These are phyloP conservation scores for Eupithecia pulchellata DNA, from an alignment of 2,888 invertebrate species.

Conservation along the genomic window DNA sequence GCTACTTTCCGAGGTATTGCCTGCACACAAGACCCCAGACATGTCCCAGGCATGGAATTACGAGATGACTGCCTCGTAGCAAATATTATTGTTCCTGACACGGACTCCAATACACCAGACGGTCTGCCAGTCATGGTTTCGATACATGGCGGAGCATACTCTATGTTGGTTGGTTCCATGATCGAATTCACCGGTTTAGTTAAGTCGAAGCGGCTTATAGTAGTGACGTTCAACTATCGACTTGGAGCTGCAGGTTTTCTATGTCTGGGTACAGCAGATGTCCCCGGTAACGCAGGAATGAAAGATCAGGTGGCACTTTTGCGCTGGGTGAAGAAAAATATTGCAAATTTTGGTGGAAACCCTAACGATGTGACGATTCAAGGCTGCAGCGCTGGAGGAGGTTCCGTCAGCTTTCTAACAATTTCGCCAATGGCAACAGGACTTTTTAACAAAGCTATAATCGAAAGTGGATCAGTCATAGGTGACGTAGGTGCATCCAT, in stretches of 20 bases:
- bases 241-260: slow-evolving; percentile 45
- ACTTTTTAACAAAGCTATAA: slow-evolving; percentile 41
- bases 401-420: slow-evolving; percentile 35
- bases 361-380: slow-evolving; percentile 41
- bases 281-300: slow-evolving; percentile 47
- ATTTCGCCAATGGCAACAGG: slow-evolving; percentile 37
- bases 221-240: slow-evolving; percentile 46
- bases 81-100: slow-evolving; percentile 43
- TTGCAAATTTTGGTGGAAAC: slow-evolving; percentile 43
- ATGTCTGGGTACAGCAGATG: slow-evolving; percentile 44
- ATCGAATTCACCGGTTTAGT: slow-evolving; percentile 19
- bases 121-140: slow-evolving; percentile 38
- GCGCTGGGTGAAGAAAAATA: slow-evolving; percentile 43
- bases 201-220: slow-evolving; percentile 36
- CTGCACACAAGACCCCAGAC: slow-evolving; percentile 31
- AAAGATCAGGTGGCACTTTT: slow-evolving; percentile 43
- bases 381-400: slow-evolving; percentile 40
- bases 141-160: slow-evolving; percentile 43
- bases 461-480: slow-evolving; percentile 36
- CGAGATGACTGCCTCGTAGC: slow-evolving; percentile 35
- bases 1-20: slow-evolving; percentile 13
- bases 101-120: slow-evolving; percentile 36
- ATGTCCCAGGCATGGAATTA: background rate
- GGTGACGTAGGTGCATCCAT: slow-evolving; percentile 3
- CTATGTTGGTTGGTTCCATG: slow-evolving; percentile 27